A percentile compares a stretch with the other conserved stretches of the same genome.
These are phyloP conservation scores for Euproctis similis DNA, from an alignment of 2,888 invertebrate species.

Conservation along the genomic window DNA sequence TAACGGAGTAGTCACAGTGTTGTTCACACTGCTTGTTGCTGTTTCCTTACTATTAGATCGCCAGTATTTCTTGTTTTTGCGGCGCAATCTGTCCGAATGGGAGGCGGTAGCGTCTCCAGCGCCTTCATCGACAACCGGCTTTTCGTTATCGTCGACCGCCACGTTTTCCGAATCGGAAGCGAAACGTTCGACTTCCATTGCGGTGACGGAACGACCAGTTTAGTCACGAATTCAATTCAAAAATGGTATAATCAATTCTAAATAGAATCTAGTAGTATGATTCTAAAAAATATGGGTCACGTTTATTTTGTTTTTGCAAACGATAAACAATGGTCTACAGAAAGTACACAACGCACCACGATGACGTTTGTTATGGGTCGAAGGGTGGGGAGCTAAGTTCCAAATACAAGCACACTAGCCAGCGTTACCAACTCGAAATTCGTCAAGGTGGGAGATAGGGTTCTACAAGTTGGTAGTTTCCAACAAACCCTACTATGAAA, in stretches of 20 bases:
- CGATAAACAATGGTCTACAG: slow-evolving; percentile 42
- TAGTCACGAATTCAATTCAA: slow-evolving; percentile 9
- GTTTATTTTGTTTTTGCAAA: slow-evolving; percentile 26
- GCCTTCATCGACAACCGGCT: slow-evolving; percentile 57
- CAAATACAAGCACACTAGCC: too few relatives aligned
- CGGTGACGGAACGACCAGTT: slow-evolving; percentile 33
- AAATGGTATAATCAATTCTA: slow-evolving; percentile 10
- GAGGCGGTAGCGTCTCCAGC: slow-evolving; percentile 61
- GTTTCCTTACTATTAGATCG: slow-evolving; percentile 70
- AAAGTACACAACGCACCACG: slow-evolving; percentile 46
- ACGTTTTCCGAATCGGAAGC: slow-evolving; percentile 68
- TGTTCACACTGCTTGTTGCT: slow-evolving; percentile 28
- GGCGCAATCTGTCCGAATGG: slow-evolving; percentile 48
- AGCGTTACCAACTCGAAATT: too few relatives aligned
- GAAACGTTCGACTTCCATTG: slow-evolving; percentile 67
- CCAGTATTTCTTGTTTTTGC: slow-evolving; percentile 56
- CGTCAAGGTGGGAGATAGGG: too few relatives aligned
- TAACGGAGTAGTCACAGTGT: slow-evolving; percentile 41
- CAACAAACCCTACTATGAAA: too few relatives aligned
- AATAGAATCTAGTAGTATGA: slow-evolving; percentile 22
- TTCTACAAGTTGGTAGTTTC: too few relatives aligned
- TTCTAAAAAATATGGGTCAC: slow-evolving; percentile 23
- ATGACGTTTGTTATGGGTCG: slow-evolving; percentile 62
- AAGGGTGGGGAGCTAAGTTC: too few relatives aligned
- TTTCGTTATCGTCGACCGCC: slow-evolving; percentile 51